phyloP scores from a whole-genome alignment of 2,888 invertebrate genomes.

The Acanthopleura granulata region DNA sequence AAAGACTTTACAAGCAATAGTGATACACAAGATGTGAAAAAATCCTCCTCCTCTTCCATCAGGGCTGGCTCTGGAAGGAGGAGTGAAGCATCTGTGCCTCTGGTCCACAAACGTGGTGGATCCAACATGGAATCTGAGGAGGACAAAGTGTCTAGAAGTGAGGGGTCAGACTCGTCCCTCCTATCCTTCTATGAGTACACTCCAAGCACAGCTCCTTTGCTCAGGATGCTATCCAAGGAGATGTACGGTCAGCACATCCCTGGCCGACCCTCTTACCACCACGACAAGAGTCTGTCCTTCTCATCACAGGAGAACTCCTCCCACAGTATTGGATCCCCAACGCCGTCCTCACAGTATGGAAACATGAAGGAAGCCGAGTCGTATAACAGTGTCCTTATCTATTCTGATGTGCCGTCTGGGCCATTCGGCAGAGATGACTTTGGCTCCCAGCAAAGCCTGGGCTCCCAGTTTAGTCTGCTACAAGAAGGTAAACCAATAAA shows the following conservation, averaged over 20 bases:
- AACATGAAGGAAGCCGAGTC: slow-evolving; percentile 57
- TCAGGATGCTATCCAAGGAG: slow-evolving; percentile 61
- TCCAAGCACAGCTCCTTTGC: slow-evolving; percentile 51
- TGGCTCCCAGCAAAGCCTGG: slow-evolving; percentile 34
- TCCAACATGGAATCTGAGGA: background rate
- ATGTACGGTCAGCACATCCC: slow-evolving; percentile 41
- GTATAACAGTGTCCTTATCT: slow-evolving; percentile 58
- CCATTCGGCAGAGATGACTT: slow-evolving; percentile 54
- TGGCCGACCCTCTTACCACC: background rate
- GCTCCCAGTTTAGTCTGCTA: slow-evolving; percentile 2
- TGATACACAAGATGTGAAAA: too few species aligned
- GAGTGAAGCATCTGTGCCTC: background rate
- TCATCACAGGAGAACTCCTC: slow-evolving; percentile 39
- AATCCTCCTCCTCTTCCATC: background rate
- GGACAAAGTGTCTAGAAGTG: background rate
- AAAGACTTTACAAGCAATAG: too few species aligned
- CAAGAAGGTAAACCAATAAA: background rate
- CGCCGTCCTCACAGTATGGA: slow-evolving; percentile 37
- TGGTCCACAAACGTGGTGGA: background rate
- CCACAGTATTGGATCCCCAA: slow-evolving; percentile 29
- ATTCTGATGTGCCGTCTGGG: slow-evolving; percentile 46
- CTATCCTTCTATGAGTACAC: slow-evolving; percentile 27
- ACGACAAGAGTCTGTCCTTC: slow-evolving; percentile 44
- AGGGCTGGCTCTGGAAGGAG: background rate
- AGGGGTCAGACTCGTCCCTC: background rate